These are phyloP conservation scores for Eulemur albifrons DNA, from an alignment of 2,797 vertebrate species.

Conservation along the genomic window DNA sequence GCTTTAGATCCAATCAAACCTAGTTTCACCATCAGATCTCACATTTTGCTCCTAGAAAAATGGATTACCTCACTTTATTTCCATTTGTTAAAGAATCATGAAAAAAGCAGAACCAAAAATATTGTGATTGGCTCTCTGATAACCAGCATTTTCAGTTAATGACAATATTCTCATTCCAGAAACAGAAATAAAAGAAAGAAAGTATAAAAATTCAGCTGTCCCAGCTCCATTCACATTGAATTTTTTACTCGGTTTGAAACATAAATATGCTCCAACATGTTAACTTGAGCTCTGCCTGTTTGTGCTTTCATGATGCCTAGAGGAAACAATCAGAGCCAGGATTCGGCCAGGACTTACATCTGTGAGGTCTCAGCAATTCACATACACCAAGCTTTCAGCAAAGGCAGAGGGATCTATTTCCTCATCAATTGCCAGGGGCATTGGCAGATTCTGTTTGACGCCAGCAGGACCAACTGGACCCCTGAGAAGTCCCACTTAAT, in stretches of 20 bases:
- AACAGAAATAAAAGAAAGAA: background rate
- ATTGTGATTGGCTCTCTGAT: background rate
- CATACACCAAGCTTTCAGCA: background rate
- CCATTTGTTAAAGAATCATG: background rate
- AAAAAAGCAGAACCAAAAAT: background rate
- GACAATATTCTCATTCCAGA: background rate
- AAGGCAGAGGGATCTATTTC: slow-evolving; percentile 16
- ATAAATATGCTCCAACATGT: background rate
- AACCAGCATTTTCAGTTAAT: background rate
- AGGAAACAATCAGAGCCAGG: background rate
- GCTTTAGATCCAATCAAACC: background rate
- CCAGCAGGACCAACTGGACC: slow-evolving; percentile 41
- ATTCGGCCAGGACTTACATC: background rate
- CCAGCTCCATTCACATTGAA: background rate
- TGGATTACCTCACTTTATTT: background rate
- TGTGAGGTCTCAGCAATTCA: slow-evolving; percentile 15
- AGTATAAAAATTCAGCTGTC: background rate
- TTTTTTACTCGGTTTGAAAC: background rate
- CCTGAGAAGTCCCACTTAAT: slow-evolving; percentile 57
- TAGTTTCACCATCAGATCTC: background rate
- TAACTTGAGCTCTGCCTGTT: background rate
- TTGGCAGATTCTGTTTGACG: slow-evolving; percentile 21
- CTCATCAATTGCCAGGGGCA: slow-evolving; percentile 16
- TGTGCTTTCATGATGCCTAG: background rate
- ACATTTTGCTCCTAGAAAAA: background rate